Conservation (phyloP, 2,113 vertebrate genomes). For the Tyrannus savana region DNA sequence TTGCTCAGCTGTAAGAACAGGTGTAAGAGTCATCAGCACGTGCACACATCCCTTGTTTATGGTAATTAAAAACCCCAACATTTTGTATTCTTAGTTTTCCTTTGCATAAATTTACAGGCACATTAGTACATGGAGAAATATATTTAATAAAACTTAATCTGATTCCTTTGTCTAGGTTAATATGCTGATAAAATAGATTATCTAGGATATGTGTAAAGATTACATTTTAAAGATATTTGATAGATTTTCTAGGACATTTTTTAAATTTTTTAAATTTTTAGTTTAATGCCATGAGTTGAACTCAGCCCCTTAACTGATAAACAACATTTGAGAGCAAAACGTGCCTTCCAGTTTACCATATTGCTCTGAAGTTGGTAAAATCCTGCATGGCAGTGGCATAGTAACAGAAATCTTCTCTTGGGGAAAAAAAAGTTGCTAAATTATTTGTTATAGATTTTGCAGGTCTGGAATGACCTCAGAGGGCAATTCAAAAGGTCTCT, state of each 20-base stretch:
- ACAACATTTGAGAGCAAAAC: neutral
- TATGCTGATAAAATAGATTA: neutral
- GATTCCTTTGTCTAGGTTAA: neutral
- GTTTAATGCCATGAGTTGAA: neutral
- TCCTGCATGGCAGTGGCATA: accelerated
- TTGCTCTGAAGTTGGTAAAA: neutral
- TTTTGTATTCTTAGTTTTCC: neutral
- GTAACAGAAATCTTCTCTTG: neutral
- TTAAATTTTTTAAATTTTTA: neutral
- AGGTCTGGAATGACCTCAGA: neutral
- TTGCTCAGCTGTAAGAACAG: neutral
- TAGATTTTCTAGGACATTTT: neutral
- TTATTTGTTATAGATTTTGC: neutral
- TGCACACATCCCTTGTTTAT: neutral
- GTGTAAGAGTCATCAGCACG: neutral
- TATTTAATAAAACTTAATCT: neutral
- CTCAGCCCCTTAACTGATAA: neutral
- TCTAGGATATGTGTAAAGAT: neutral
- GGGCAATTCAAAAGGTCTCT: neutral
- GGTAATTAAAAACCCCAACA: neutral
- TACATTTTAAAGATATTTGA: neutral
- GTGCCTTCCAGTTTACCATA: neutral
- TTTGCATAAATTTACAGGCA: neutral
- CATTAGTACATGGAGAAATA: neutral
- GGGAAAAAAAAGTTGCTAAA: neutral